Evolutionary conservation across 2,113 vertebrate species (phyloP).

Genomic region (Corythaeola cristata): DNA sequence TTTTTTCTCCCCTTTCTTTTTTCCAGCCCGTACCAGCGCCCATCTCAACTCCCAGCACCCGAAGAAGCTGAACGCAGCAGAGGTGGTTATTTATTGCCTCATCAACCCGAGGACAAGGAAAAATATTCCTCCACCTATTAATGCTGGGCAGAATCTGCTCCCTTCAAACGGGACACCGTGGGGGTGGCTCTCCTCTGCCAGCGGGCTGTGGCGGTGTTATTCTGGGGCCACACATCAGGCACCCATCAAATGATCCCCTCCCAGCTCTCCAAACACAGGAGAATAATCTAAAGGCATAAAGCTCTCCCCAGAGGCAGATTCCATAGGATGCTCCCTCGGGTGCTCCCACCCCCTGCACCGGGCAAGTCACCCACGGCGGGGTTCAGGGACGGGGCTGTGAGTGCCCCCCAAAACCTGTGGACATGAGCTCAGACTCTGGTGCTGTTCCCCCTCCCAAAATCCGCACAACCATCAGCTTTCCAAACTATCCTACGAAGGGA

Average conservation of each 20-base stretch:
- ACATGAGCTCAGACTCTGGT: accelerated
- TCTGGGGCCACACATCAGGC: not conserved
- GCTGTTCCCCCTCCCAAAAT: not conserved
- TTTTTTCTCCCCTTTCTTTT: too few relatives aligned
- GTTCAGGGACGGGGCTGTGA: not conserved
- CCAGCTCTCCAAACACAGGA: not conserved
- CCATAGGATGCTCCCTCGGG: not conserved
- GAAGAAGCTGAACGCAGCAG: not conserved
- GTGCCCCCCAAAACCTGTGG: not conserved
- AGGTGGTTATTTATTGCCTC: not conserved
- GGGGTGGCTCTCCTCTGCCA: not conserved
- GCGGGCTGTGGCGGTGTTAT: accelerated
- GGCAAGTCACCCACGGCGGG: not conserved
- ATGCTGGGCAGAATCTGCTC: not conserved
- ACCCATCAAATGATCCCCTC: not conserved
- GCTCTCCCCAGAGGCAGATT: not conserved
- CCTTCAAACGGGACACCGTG: not conserved
- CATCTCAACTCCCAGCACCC: not conserved
- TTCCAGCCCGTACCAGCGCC: not conserved
- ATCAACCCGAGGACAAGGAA: not conserved
- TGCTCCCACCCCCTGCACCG: accelerated
- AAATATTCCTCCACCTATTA: not conserved
- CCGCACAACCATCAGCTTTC: accelerated
- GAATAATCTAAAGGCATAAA: not conserved
- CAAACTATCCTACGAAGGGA: accelerated